Base-by-base conservation (phyloP, 1,140 invertebrate species). In the Apis dorsata region DNA sequence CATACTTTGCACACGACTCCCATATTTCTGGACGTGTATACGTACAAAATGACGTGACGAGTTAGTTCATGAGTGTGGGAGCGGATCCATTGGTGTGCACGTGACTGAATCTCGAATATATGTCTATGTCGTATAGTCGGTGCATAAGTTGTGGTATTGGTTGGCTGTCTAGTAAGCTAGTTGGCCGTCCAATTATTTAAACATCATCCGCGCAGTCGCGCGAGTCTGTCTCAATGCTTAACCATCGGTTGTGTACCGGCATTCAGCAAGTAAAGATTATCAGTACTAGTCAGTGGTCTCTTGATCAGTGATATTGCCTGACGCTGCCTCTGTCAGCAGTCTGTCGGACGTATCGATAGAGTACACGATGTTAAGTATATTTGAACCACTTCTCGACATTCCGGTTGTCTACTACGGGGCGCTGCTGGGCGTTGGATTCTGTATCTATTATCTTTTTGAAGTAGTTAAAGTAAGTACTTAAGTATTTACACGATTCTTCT, bases 401-500 rank as follows among this genome's bases (percentile, higher is more conserved):
- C 93, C 93, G 17, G 93, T 92, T 84, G 21, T 92, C 59, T 93
- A 93, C 83, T 94, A 93, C 84, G 93, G 92, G 44, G 91, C 91
- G n/a, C 84, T 93, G 28, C 66, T 94, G 60, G 92, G 90, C 60
- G 83, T 94, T 72, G 93, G 93, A 63, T 95, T 94, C 82, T 90
- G 92, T 71, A 80, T 91, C 28, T 95, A 95, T 83, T 95, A 95
- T 66, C 90, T 95, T 53, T 92, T 88, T 83, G 91, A 94, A 77
- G 94, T 94, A 10, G 94, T 94, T 60, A 94, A 94, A 91, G 94
- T 94, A 80, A 93, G 91, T 91, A 89, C 65, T 15, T 24, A 10
- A 11, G 7, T 24, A 24, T 1, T 24, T 24, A n/a, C 59, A n/a
- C 3, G 0, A 28, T 60, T n/a, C 0, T 11, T 15, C 9, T 34